Evolutionary conservation across 2,113 vertebrate genomes (phyloP).

Genomic region (Lamprotornis superbus): DNA sequence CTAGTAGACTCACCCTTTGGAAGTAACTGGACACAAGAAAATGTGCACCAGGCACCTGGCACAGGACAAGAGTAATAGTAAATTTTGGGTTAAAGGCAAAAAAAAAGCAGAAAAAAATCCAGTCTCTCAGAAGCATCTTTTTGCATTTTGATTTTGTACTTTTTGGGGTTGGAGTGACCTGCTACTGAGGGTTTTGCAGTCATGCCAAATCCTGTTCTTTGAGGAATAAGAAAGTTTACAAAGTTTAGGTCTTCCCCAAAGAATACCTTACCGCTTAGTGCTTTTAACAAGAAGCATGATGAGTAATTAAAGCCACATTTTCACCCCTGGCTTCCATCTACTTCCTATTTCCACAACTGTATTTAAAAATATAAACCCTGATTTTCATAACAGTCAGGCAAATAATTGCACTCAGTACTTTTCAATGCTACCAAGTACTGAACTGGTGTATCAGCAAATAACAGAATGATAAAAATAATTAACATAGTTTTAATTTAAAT

Average conservation of each 20-base stretch:
- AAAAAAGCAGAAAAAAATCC: neutral
- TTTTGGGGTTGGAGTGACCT: neutral
- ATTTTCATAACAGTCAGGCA: slow-evolving; percentile 54
- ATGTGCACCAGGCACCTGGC: neutral
- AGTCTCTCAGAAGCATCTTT: neutral
- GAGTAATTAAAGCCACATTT: slow-evolving; percentile 24
- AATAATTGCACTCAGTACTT: slow-evolving; percentile 32
- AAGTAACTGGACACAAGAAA: neutral
- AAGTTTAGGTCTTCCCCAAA: neutral
- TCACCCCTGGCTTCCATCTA: neutral
- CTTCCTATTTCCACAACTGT: neutral
- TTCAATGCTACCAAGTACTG: neutral
- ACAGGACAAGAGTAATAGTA: neutral
- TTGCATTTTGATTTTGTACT: neutral
- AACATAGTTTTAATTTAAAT: slow-evolving; percentile 63
- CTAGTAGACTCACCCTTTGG: neutral
- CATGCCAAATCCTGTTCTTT: neutral
- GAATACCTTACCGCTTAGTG: neutral
- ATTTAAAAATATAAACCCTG: slow-evolving; percentile 30
- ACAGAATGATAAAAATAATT: slow-evolving; percentile 60
- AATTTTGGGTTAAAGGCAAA: neutral
- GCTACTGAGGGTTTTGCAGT: neutral
- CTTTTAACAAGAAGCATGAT: neutral
- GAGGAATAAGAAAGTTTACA: neutral
- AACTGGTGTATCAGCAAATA: slow-evolving; percentile 52